Evolutionary conservation across 2,888 invertebrate species (phyloP), one percentile per base, ranked within the genome.

Genomic region (Eupithecia tripunctaria): DNA sequence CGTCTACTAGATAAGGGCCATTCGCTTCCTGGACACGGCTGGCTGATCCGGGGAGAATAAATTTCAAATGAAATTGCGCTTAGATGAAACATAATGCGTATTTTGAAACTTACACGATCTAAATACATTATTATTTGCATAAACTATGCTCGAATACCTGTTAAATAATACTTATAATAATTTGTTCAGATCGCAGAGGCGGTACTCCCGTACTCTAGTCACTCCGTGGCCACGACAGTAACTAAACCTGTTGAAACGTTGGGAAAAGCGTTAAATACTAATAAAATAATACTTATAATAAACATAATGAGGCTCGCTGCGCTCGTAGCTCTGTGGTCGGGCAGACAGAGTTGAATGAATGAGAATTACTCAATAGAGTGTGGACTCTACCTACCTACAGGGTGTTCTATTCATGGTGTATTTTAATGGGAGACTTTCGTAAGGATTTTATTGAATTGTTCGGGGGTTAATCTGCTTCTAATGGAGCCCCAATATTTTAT

Each of bases 1-100:
- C 43, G 51, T 64, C 56, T 41, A n/a, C 68, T 56, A 69, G 72
- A 67, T 69, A 73, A 70, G 70, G 67, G 63, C n/a, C 64, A 43
- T 60, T 47, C 51, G 21, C 59, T 72, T 72, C 72, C 65, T 72
- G 60, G 72, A 66, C 66, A 63, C 36, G 21, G 14, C 21, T 47
- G 21, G 29, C 29, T 32, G 36, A 32, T 63, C 14, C 25, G 25
- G 12, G 14, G 38, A 1, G n/a, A 36, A 62, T 62, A 15, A 62
- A 18, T 62, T 32, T n/a, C 32, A 51, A 51, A 25, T 51, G 10
- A 51, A 51, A 51, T 51, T 21, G 21, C 21, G 25, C 25, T 56
- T 14, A 12, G 56, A 56, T 14, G 12, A 56, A 56, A 56, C 1
- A 0, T 56, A 25, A 51, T 56, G 51, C n/a, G n/a, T n/a, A n/a